A percentile compares a stretch with the other conserved stretches of the same genome.
Conservation (phyloP, 2,797 vertebrate genomes). For the Pogonophryne albipinna region DNA sequence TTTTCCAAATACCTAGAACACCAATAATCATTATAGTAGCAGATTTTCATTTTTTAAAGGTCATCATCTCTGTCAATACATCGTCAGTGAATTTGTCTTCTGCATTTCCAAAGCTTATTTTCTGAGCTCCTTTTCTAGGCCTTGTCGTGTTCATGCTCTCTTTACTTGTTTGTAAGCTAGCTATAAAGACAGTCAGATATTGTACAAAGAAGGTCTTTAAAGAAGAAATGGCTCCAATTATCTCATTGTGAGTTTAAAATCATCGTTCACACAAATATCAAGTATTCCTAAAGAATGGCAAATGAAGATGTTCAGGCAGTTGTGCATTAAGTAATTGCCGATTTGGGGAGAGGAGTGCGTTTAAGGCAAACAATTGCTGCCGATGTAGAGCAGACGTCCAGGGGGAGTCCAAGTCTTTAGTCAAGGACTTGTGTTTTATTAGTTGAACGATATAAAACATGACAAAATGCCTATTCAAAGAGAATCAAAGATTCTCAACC, state of each 20-base stretch:
- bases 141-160: neutral
- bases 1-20: neutral
- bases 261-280: constrained; percentile 17
- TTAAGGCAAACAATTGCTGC: constrained; percentile 76
- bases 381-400: constrained; percentile 78
- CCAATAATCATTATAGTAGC: neutral
- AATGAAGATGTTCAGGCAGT: constrained; percentile 53
- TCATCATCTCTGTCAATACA: neutral
- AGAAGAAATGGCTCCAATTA: neutral
- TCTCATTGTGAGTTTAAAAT: constrained; percentile 14
- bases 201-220: constrained; percentile 1
- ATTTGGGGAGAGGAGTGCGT: constrained; percentile 55
- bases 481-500: constrained; percentile 81
- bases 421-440: constrained; percentile 84
- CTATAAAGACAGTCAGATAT: neutral
- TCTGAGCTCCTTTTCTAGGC: neutral
- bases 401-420: constrained; percentile 82
- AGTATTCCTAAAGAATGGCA: constrained; percentile 26
- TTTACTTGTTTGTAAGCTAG: neutral
- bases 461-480: constrained; percentile 85
- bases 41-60: neutral
- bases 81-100: neutral
- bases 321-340: constrained; percentile 58
- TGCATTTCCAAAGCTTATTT: neutral
- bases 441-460: constrained; percentile 87